Evolutionary conservation across 2,797 vertebrate species (phyloP), one percentile per base, ranked within the genome.

Genomic region (Mormyrops boulengeri): DNA sequence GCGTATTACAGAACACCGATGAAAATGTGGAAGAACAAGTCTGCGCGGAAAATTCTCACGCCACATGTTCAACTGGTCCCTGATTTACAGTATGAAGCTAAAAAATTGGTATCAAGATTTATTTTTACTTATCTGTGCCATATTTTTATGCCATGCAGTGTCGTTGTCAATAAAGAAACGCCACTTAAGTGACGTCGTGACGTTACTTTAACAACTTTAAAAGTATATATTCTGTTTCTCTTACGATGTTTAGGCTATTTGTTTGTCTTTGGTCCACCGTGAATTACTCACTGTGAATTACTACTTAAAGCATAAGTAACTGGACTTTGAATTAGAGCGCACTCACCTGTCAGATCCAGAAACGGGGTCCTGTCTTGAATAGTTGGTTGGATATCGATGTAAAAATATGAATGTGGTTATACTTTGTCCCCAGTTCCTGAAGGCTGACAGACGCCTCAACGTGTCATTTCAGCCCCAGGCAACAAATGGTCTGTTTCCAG

Each of bases 391-490:
- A 66, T 66, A 53, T 14, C 57, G 26, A 19, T 57, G 22, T 26
- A 87, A 19, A 14, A 80, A 44, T 80, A 41, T 62, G 47, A 49
- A 57, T 41, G 30, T 30, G 12, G 12, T 3, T 17, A 4, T 50
- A 30, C 9, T 86, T 89, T 22, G 55, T 52, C 34, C n/a, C 73
- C 22, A 50, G 84, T 86, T 34, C 17, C 47, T 84, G 44, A 50
- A 8, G 9, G 53, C 22, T 50, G 62, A 80, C 44, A 50, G 77
- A 57, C 87, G 88, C 90, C 66, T 91, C 88, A 92, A 77, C 30
- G 26, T 89, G 90, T 62, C 90, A 88, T 91, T 30, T 89, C 89
- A 80, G 14, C 55, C 55, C 38, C 4, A 41, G 84, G 66, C 34
- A 52, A 26, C 66, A 88, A 87, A 52, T 53, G 11, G 17, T 26